Evolutionary conservation across 2,888 invertebrate species (phyloP).

Genomic region (Linhomoeus sp.): DNA sequence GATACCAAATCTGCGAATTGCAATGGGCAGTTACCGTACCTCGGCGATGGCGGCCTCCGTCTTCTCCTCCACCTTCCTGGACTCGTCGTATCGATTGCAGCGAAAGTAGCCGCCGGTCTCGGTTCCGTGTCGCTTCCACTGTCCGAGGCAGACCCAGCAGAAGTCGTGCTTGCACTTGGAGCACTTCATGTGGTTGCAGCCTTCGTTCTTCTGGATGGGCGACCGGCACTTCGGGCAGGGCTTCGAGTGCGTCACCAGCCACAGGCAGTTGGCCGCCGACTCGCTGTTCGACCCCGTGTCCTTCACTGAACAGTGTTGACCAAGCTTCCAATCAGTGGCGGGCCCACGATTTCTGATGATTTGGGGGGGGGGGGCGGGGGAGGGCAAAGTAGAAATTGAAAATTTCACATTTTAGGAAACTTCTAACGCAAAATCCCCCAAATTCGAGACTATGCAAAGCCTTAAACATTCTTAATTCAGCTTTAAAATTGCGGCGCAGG

Average conservation of each 20-base stretch:
- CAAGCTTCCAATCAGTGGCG: no score
- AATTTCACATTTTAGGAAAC: no score
- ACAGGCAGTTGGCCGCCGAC: constrained; percentile 44
- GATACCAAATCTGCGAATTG: no score
- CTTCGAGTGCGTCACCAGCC: constrained; percentile 49
- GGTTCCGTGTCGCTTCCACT: constrained; percentile 48
- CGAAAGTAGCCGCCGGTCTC: constrained; percentile 50
- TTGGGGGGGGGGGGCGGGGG: no score
- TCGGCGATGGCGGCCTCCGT: constrained; percentile 39
- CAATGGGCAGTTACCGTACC: no score
- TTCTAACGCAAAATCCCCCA: no score
- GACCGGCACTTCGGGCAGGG: constrained; percentile 49
- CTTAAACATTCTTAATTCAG: no score
- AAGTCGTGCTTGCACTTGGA: constrained; percentile 42
- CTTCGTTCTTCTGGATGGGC: constrained; percentile 51
- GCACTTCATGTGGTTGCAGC: constrained; percentile 52
- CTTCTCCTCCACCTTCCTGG: constrained; percentile 42
- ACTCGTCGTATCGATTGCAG: constrained; percentile 44
- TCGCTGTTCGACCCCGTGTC: constrained; percentile 28
- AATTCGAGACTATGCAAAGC: no score
- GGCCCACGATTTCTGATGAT: no score
- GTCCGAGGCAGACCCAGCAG: constrained; percentile 51
- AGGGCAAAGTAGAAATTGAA: no score
- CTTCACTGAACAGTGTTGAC: constrained; percentile 7
- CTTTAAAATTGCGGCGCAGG: no score